phyloP scores from a whole-genome alignment of 2,888 invertebrate species.

The Sphaerophoria taeniata region DNA sequence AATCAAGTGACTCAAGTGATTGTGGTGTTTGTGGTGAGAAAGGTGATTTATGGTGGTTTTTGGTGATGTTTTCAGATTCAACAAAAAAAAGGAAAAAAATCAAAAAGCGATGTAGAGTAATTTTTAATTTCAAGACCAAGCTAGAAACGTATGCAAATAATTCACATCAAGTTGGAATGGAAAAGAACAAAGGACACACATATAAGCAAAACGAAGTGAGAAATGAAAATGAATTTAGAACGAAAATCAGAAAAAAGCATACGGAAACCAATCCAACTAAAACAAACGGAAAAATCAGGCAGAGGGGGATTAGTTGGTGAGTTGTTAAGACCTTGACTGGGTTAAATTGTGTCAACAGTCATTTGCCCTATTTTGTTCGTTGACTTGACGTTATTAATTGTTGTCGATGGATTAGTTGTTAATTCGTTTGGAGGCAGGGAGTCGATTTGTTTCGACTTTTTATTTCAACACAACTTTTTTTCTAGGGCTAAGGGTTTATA shows the following conservation, averaged over 20 bases:
- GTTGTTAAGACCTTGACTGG: no score
- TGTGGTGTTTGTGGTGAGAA: constrained; percentile 4
- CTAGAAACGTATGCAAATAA: constrained; percentile 52
- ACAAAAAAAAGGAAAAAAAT: constrained; percentile 19
- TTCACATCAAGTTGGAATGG: constrained; percentile 48
- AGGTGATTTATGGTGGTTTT: constrained; percentile 34
- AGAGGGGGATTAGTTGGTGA: background rate
- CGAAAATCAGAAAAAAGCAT: constrained; percentile 10
- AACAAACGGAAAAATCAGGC: constrained; percentile 24
- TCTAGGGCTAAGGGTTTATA: constrained; percentile 16
- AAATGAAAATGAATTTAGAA: constrained; percentile 15
- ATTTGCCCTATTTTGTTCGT: background rate
- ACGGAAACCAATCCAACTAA: constrained; percentile 21
- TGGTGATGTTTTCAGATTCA: constrained; percentile 45
- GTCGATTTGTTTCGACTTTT: constrained; percentile 5
- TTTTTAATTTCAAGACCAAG: constrained; percentile 49
- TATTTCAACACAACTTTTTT: constrained; percentile 52
- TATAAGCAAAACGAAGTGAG: constrained; percentile 44
- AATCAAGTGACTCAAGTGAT: constrained; percentile 36
- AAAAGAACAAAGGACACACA: constrained; percentile 40
- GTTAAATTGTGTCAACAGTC: background rate
- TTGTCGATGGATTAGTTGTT: background rate
- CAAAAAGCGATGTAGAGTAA: constrained; percentile 48
- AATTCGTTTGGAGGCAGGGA: background rate
- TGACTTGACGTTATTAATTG: background rate